Evolutionary conservation across 2,888 invertebrate species (phyloP), one percentile per base, ranked within the genome.

Genomic region (Tetrapedia diversipes): DNA sequence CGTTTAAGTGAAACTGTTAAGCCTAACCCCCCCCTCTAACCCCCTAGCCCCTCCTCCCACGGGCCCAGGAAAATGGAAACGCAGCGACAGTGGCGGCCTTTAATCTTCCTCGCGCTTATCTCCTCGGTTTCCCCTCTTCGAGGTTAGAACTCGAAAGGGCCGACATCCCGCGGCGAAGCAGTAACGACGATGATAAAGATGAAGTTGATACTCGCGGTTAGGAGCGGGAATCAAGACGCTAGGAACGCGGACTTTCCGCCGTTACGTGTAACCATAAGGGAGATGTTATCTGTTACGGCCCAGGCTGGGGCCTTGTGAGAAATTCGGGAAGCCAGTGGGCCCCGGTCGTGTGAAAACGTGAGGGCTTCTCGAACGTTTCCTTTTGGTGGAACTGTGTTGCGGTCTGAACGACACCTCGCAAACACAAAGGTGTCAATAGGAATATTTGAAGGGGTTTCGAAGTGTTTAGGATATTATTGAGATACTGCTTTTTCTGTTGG

Each of bases 171-270:
- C 78, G 72, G 85, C 80, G 85, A 80, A 66, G 80, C 73, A 71
- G 56, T 65, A 66, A 73, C 76, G 72, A 80, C 78, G 86, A 86
- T 84, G 84, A 87, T 86, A 86, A 87, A 86, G 86, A 86, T 86
- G 81, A 75, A 81, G 79, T 75, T 78, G 81, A 86, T 86, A 87
- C 76, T 79, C 74, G 73, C 72, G 75, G 76, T 67, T 77, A 82
- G 77, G n/a, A 70, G 41, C 34, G 43, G 34, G 67, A 32, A 68
- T 54, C 67, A 54, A 54, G 51, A 45, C 47, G 68, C 61, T 68
- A 77, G 51, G 78, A 72, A 77, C 82, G 69, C 71, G 75, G 75
- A 70, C 78, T 84, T 85, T 83, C 81, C 72, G 77, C 73, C 72
- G 81, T 84, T 81, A 75, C 85, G 79, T 82, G 84, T 82, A 79